Conservation (phyloP, 1,140 invertebrate genomes). For the Scaptomyza montana region DNA sequence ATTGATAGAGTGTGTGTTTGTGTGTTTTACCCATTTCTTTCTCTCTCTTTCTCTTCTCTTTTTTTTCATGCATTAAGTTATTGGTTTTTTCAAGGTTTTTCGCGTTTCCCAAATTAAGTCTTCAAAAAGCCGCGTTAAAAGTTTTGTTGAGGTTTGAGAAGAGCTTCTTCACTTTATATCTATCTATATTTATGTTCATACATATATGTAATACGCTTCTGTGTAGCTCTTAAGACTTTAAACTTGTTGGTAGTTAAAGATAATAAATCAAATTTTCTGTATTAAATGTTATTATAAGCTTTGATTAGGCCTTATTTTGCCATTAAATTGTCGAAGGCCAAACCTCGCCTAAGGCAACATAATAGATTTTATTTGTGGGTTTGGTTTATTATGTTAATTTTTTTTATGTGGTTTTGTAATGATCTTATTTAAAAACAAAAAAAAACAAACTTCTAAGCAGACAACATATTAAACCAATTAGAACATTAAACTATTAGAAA, state of each 20-base stretch:
- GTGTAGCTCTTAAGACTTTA: conserved; percentile 1
- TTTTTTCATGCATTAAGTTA: conserved; percentile 5
- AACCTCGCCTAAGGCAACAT: conserved; percentile 15
- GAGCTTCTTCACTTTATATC: conserved; percentile 20
- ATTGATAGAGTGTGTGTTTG: conserved; percentile 57
- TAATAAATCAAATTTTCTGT: conserved; percentile 35
- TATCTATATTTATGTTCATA: background rate
- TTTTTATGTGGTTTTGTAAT: too few species aligned
- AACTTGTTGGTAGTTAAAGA: conserved; percentile 28
- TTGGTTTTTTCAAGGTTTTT: conserved; percentile 19
- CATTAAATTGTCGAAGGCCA: conserved; percentile 23
- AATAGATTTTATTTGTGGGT: conserved; percentile 13
- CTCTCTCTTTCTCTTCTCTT: background rate
- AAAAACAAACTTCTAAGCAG: too few species aligned
- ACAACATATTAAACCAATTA: too few species aligned
- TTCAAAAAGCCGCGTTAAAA: conserved; percentile 30
- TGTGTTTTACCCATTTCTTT: background rate
- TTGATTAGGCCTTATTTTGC: conserved; percentile 21
- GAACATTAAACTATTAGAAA: too few species aligned
- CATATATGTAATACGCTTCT: too few species aligned
- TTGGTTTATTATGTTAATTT: background rate
- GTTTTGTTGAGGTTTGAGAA: conserved; percentile 19
- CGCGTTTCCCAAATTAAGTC: conserved; percentile 14
- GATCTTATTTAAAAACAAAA: too few species aligned
- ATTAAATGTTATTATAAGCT: conserved; percentile 22